A percentile compares a stretch with the other conserved stretches of the same genome.
These are phyloP conservation scores for Cataglyphis albicans DNA, from an alignment of 2,888 invertebrate species.

Conservation along the genomic window DNA sequence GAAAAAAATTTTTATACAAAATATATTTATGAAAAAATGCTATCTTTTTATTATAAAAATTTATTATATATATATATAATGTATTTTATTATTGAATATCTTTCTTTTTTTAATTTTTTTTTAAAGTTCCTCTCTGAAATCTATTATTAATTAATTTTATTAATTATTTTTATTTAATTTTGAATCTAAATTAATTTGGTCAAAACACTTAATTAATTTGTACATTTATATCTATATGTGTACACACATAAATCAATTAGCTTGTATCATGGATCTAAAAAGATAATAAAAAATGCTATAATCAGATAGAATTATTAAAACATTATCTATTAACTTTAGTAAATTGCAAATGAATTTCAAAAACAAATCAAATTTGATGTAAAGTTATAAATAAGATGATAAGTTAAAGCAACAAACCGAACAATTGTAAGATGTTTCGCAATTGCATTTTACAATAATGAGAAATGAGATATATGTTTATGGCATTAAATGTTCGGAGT, in stretches of 20 bases:
- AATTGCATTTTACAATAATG: neutral
- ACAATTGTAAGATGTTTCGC: neutral
- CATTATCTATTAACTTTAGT: neutral
- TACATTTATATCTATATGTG: neutral
- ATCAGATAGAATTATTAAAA: neutral
- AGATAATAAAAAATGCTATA: neutral
- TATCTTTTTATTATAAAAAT: neutral
- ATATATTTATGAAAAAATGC: neutral
- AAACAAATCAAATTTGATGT: neutral
- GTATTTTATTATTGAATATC: neutral
- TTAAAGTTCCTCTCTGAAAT: neutral
- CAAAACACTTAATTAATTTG: neutral
- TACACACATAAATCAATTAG: neutral
- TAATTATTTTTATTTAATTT: neutral
- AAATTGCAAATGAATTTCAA: neutral
- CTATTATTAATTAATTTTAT: neutral
- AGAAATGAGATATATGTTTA: neutral
- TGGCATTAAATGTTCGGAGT: neutral
- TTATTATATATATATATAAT: neutral
- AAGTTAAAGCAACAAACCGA: neutral
- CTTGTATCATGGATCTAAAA: neutral
- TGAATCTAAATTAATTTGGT: neutral
- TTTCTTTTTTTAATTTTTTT: neutral
- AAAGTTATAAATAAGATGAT: neutral
- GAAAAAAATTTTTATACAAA: neutral